A percentile compares a stretch with the other conserved stretches of the same genome.
Evolutionary conservation across 2,888 invertebrate genomes (phyloP).

Genomic region (Fragum sueziense): DNA sequence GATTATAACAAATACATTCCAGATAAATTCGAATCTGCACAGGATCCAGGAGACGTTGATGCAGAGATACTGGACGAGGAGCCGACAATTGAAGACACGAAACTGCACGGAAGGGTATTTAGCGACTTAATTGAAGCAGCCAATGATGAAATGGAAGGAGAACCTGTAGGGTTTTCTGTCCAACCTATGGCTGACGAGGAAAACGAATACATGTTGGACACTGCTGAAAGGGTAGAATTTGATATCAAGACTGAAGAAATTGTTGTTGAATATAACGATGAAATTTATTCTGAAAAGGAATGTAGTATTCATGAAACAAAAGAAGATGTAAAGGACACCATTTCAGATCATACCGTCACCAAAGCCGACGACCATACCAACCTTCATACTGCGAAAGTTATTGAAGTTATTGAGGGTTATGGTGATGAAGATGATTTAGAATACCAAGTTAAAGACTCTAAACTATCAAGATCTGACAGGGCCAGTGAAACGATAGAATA

Average conservation of each 20-base stretch:
- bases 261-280: constrained; percentile 26
- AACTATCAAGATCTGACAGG: constrained; percentile 31
- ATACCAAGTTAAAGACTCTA: constrained; percentile 25
- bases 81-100: constrained; percentile 52
- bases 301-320: constrained; percentile 2
- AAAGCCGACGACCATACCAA: neutral
- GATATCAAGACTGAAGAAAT: constrained; percentile 39
- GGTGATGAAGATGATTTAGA: constrained; percentile 42
- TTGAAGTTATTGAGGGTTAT: constrained; percentile 63
- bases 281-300: constrained; percentile 25
- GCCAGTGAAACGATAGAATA: constrained; percentile 49
- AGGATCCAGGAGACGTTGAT: constrained; percentile 36
- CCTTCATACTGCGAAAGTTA: constrained; percentile 48
- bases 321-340: constrained; percentile 23
- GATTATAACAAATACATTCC: constrained; percentile 21
- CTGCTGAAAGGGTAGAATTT: constrained; percentile 24
- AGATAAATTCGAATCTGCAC: neutral
- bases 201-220: constrained; percentile 52
- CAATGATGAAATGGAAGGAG: constrained; percentile 70
- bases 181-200: constrained; percentile 52
- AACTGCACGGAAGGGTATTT: constrained; percentile 55
- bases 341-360: neutral
- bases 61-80: constrained; percentile 17
- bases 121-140: constrained; percentile 61
- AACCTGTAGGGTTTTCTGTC: constrained; percentile 63